phyloP scores from a whole-genome alignment of 2,888 invertebrate genomes.

The Orchestes rusci region DNA sequence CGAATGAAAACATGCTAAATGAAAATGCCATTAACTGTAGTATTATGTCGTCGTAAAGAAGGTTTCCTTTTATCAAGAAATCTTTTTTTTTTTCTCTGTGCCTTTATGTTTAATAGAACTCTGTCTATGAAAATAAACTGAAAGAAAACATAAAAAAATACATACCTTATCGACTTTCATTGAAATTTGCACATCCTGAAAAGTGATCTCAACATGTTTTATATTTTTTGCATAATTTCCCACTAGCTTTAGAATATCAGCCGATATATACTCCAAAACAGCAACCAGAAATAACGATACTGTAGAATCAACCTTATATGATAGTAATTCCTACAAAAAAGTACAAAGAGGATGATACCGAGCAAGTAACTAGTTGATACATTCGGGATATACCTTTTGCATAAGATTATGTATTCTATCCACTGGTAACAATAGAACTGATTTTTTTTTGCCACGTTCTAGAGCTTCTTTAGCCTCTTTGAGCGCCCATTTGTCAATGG shows the following conservation, averaged over 20 bases:
- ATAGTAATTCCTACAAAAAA: conserved; percentile 64
- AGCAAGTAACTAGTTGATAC: neutral
- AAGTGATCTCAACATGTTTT: conserved; percentile 83
- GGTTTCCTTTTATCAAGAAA: too few species aligned
- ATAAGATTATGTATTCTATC: conserved; percentile 86
- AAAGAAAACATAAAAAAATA: conserved; percentile 1
- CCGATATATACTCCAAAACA: conserved; percentile 90
- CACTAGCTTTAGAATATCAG: conserved; percentile 90
- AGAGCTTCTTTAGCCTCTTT: conserved; percentile 81
- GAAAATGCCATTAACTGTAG: too few species aligned
- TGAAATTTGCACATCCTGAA: conserved; percentile 92
- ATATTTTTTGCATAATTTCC: conserved; percentile 98
- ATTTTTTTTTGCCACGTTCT: conserved; percentile 71
- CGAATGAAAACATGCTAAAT: too few species aligned
- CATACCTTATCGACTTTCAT: conserved; percentile 95
- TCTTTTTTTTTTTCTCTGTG: too few species aligned
- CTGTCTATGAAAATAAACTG: too few species aligned
- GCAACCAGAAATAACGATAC: conserved; percentile 88
- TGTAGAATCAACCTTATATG: conserved; percentile 79
- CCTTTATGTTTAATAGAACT: too few species aligned
- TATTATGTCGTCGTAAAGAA: too few species aligned
- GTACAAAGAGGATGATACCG: too few species aligned
- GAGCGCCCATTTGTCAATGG: conserved; percentile 90
- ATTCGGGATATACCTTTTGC: conserved; percentile 55
- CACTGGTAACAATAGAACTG: conserved; percentile 66